Conservation (phyloP, 2,113 vertebrate species). For the Gymnarchus niloticus region DNA sequence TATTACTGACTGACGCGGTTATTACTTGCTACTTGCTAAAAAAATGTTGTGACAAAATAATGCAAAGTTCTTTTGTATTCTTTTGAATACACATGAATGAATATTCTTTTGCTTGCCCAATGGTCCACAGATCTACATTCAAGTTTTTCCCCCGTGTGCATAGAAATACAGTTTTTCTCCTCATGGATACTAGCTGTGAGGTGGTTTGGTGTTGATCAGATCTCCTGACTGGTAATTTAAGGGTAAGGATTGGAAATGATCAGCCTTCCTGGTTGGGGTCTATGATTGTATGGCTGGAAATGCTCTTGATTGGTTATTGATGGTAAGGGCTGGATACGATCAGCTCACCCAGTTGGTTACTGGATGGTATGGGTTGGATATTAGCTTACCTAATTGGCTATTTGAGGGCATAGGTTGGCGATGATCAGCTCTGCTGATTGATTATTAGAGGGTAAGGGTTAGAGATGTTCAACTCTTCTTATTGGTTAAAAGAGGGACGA, state of each 20-base stretch:
- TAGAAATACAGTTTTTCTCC: background rate
- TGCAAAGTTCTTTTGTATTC: background rate
- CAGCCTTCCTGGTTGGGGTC: too few species aligned
- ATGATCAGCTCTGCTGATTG: too few species aligned
- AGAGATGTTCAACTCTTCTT: background rate
- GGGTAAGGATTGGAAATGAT: too few species aligned
- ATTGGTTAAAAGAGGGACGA: background rate
- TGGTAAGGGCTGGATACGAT: background rate
- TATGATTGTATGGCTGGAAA: background rate
- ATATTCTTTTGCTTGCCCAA: background rate
- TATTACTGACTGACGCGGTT: background rate
- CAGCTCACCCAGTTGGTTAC: background rate
- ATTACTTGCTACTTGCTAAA: background rate
- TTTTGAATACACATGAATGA: background rate
- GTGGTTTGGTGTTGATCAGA: too few species aligned
- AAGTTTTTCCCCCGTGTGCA: background rate
- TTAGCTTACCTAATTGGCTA: background rate
- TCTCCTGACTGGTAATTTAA: too few species aligned
- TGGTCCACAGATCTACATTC: background rate
- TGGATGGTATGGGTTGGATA: background rate
- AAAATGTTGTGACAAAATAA: background rate
- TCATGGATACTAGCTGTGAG: background rate
- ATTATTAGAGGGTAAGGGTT: background rate
- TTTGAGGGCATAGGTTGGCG: background rate
- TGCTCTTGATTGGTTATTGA: background rate